Evolutionary conservation across 2,888 invertebrate species (phyloP).

Genomic region (Chloroclystis v-ata): DNA sequence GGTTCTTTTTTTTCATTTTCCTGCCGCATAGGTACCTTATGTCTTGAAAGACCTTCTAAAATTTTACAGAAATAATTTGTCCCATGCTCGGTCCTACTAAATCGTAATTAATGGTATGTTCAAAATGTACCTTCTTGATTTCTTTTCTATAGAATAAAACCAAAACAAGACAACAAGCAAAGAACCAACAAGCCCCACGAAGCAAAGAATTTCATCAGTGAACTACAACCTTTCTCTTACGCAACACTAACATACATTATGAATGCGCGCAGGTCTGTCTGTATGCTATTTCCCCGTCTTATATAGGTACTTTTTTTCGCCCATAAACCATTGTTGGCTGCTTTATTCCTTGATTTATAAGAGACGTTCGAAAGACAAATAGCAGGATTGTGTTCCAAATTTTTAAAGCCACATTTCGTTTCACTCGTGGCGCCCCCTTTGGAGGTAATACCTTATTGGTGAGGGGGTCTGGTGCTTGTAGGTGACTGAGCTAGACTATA

Average conservation of each 20-base stretch:
- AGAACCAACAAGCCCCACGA: neutral
- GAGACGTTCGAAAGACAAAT: conserved; percentile 86
- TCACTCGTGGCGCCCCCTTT: conserved; percentile 72
- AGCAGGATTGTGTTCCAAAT: conserved; percentile 88
- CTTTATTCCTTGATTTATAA: conserved; percentile 84
- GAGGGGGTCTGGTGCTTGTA: conserved; percentile 51
- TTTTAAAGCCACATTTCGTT: conserved; percentile 88
- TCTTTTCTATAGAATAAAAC: neutral
- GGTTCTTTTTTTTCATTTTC: no score
- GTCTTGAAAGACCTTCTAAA: no score
- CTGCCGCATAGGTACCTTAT: no score
- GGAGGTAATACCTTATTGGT: conserved; percentile 53
- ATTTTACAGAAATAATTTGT: no score
- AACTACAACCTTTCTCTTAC: conserved; percentile 55
- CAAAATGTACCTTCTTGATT: no score
- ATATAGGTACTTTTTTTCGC: conserved; percentile 76
- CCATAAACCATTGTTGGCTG: conserved; percentile 81
- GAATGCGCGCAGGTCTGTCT: conserved; percentile 67
- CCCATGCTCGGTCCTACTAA: no score
- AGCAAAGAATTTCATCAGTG: conserved; percentile 32
- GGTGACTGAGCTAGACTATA: conserved; percentile 13
- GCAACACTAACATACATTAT: conserved; percentile 71
- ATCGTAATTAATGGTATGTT: no score
- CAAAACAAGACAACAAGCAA: neutral
- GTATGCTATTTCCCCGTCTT: conserved; percentile 75